Base-by-base conservation (phyloP, 2,888 invertebrate species). In the Thymelicus acteon region DNA sequence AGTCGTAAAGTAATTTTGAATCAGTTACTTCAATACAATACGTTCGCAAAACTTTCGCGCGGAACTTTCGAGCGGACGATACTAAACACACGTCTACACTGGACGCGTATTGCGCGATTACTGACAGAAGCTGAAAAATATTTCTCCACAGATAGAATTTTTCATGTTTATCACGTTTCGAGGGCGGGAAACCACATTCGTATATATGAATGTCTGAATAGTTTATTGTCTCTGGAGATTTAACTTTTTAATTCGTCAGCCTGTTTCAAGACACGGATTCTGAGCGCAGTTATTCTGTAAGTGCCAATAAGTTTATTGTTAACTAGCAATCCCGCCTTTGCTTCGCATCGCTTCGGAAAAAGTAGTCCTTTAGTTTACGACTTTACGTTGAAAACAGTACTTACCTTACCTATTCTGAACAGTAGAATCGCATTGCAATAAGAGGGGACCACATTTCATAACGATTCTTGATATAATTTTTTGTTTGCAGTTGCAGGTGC, bases 101-200 rank as follows among this genome's bases (percentile, higher is more conserved):
- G 76, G 72, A 83, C 88, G 90, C 89, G 74, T 72, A 78, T 76
- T 80, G 83, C 86, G 90, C 87, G 84, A 74, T 78, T 79, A 90
- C 89, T 89, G 83, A 75, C 24, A 69, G 60, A 72, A 63, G 24
- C 75, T 80, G 80, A 81, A 83, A 84, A 80, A 85, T 24, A 82
- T 82, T 85, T 84, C 71, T 78, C 71, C 77, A 60, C 63, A 39
- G 77, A 73, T 71, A 69, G 75, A 76, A 80, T 79, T 89, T 89
- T 87, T 85, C 86, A 85, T 76, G 78, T 83, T 85, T 83, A 83
- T 80, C 83, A 81, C 83, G 82, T 78, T 73, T 78, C 72, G 80
- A 83, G 81, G 82, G 85, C 86, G 86, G 86, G 82, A 86, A 84
- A 78, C 80, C 81, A 77, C 78, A 77, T 83, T 82, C 78, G 80